A percentile compares a stretch with the other conserved stretches of the same genome.
These are phyloP conservation scores for Ligdia adustata DNA, from an alignment of 2,888 invertebrate species.

Conservation along the genomic window DNA sequence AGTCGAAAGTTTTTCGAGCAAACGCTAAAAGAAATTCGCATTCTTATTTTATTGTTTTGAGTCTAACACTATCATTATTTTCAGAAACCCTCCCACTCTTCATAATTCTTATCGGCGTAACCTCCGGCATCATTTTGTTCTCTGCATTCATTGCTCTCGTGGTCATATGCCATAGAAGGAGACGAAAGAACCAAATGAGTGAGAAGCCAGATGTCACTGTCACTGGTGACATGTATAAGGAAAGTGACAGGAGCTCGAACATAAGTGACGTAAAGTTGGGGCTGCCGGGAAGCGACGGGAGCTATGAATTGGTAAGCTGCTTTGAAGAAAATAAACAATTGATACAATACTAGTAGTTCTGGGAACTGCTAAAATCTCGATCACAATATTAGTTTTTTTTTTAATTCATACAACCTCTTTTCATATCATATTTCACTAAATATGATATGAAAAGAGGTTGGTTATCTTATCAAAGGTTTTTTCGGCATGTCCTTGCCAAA, in stretches of 20 bases:
- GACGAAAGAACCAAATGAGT: constrained; percentile 81
- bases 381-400: no score
- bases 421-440: no score
- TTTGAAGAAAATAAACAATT: constrained; percentile 3
- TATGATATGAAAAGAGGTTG: no score
- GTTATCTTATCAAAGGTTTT: no score
- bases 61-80: no score
- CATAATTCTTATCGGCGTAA: constrained; percentile 92
- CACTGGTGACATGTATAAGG: constrained; percentile 82
- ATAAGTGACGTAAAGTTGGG: constrained; percentile 96
- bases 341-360: no score
- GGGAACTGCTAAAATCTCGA: no score
- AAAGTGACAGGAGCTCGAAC: constrained; percentile 95
- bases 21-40: no score
- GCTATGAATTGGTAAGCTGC: constrained; percentile 87
- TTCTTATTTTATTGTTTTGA: no score
- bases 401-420: no score
- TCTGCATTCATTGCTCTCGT: constrained; percentile 92
- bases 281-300: constrained; percentile 91
- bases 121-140: constrained; percentile 92
- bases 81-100: constrained; percentile 90
- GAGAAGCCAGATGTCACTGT: constrained; percentile 85
- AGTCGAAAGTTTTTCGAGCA: no score
- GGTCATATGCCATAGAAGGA: constrained; percentile 89
- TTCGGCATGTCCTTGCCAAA: no score